A percentile compares a stretch with the other conserved stretches of the same genome.
Evolutionary conservation across 1,140 invertebrate species (phyloP).

Genomic region (Leptinotarsa lineolata): DNA sequence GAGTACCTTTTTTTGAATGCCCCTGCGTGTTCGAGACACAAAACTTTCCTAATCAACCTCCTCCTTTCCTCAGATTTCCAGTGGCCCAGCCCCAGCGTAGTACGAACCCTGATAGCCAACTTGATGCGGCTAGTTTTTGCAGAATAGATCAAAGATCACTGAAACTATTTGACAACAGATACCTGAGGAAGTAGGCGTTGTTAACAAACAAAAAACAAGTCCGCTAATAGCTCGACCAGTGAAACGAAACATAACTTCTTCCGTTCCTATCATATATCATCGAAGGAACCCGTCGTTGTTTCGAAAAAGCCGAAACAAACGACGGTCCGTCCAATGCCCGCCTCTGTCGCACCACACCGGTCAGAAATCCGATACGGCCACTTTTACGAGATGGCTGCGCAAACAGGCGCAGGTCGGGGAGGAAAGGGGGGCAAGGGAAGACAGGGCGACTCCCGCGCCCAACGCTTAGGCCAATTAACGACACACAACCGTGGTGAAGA

Average conservation of each 20-base stretch:
- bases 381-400: conserved; percentile 38
- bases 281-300: neutral
- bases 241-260: neutral
- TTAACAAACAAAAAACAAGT: neutral
- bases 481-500: neutral
- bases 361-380: conserved; percentile 24
- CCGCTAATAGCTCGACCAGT: neutral
- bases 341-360: neutral
- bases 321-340: neutral
- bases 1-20: too few species aligned
- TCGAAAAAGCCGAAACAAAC: conserved; percentile 1
- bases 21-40: too few species aligned
- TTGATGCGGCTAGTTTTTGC: too few species aligned
- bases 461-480: neutral
- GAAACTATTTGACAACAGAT: neutral
- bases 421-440: conserved; percentile 15
- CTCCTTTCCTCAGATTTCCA: too few species aligned
- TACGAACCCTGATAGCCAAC: too few species aligned
- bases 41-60: too few species aligned
- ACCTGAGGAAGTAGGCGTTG: too few species aligned
- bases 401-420: conserved; percentile 36
- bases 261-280: neutral
- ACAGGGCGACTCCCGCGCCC: conserved; percentile 26
- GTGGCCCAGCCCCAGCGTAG: too few species aligned
- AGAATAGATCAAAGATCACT: too few species aligned